Evolutionary conservation across 2,888 invertebrate genomes (phyloP), one percentile per base, ranked within the genome.

Genomic region (Hydrotaea cyrtoneurina): DNA sequence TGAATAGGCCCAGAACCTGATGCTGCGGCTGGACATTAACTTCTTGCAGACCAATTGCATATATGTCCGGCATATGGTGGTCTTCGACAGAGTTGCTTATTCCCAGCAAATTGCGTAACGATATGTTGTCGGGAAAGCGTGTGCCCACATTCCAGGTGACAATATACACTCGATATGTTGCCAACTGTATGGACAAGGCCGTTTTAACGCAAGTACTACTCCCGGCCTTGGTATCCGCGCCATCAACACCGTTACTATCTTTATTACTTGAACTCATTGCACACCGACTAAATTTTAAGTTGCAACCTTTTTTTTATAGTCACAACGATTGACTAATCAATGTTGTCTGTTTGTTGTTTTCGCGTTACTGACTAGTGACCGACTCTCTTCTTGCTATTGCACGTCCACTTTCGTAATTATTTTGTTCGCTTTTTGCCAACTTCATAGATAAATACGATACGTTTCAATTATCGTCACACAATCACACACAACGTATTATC

Each of bases 131-230:
- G 43, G 96, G 96, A 86, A 94, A 94, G 89, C 94, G 95, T 0
- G 96, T 96, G 50, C 97, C 97, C 75, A 98, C 98, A 94, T 98
- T 98, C 95, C 97, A 98, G 57, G 98, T 98, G 62, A 96, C 95
- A 88, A 97, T 94, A 92, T 96, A 97, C 86, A 97, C 93, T 0
- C 88, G 90, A 96, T 96, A 90, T 3, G 88, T 88, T 11, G 85
- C 88, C 84, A 91, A 87, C 82, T 89, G 88, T 19, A 55, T 80
- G 36, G 72, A 64, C 17, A 80, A 53, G n/a, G 57, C 64, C 2
- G n/a, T 43, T 17, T 31, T 31, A 2, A 31, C 7, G 7, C 31
- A 2, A 39, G 11, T 13, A 11, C 17, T 17, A 53, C 23, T 57
- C 19, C 8, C 43, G 10, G n/a, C 55, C 39, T 64, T 64, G 1